A percentile compares a stretch with the other conserved stretches of the same genome.
These are phyloP conservation scores for Eretmocerus hayati DNA, from an alignment of 2,888 invertebrate genomes.

Conservation along the genomic window DNA sequence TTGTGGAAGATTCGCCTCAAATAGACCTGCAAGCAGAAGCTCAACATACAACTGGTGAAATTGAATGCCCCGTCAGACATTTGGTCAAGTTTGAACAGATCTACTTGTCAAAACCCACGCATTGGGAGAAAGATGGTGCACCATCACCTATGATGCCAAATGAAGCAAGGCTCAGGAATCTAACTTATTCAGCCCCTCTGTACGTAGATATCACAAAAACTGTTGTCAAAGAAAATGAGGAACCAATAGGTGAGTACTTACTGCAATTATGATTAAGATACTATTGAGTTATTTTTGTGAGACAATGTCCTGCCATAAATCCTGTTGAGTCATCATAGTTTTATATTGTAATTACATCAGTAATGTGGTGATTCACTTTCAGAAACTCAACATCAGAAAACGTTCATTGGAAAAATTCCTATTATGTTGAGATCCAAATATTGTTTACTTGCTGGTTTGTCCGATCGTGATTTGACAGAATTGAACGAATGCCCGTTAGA, in stretches of 20 bases:
- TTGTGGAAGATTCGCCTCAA: constrained; percentile 97
- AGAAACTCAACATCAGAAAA: constrained; percentile 61
- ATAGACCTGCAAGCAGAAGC: constrained; percentile 97
- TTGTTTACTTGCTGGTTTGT: constrained; percentile 86
- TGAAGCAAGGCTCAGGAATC: constrained; percentile 92
- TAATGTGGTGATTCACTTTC: constrained; percentile 9
- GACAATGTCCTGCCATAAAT: no score
- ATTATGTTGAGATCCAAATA: constrained; percentile 99
- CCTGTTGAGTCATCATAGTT: no score
- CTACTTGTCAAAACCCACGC: constrained; percentile 97
- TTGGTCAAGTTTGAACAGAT: constrained; percentile 97
- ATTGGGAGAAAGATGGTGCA: constrained; percentile 99
- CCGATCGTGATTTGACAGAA: constrained; percentile 98
- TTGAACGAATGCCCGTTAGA: constrained; percentile 98
- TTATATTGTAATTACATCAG: no score
- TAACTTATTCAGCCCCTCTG: constrained; percentile 96
- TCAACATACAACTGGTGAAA: constrained; percentile 89
- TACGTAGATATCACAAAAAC: constrained; percentile 99
- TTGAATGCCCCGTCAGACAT: constrained; percentile 81
- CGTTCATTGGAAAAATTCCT: constrained; percentile 80
- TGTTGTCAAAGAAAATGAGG: constrained; percentile 82
- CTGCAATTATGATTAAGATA: no score
- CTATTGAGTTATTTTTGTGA: no score
- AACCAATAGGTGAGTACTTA: constrained; percentile 38
- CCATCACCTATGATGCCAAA: constrained; percentile 99